phyloP scores from a whole-genome alignment of 2,888 invertebrate genomes.

The Parnassius apollo region DNA sequence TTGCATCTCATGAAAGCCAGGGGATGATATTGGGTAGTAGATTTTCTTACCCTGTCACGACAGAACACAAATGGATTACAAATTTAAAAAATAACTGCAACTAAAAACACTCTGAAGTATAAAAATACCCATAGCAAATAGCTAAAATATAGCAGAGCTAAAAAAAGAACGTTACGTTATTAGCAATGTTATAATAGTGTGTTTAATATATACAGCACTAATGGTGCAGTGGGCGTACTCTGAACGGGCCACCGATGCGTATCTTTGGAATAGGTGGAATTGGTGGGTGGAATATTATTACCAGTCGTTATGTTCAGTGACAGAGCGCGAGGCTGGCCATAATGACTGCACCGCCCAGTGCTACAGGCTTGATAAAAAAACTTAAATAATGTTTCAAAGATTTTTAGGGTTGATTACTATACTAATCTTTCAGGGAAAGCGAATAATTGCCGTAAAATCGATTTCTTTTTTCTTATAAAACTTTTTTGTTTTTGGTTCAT shows the following conservation, averaged over 20 bases:
- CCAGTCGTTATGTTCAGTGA: constrained; percentile 60
- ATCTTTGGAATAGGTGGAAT: constrained; percentile 73
- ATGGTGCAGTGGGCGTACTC: constrained; percentile 53
- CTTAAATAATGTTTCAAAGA: background rate
- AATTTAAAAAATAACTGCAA: too few species aligned
- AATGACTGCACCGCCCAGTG: constrained; percentile 61
- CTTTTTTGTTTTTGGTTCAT: too few species aligned
- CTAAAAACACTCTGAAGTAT: too few species aligned
- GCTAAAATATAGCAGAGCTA: background rate
- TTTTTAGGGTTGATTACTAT: background rate
- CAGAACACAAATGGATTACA: too few species aligned
- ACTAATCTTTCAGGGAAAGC: too few species aligned
- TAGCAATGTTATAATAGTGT: constrained; percentile 16
- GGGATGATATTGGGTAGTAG: too few species aligned
- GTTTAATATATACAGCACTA: constrained; percentile 23
- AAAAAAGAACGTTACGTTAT: background rate
- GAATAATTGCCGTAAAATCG: background rate
- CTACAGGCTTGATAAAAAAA: constrained; percentile 29
- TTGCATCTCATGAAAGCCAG: too few species aligned
- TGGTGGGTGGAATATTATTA: constrained; percentile 78
- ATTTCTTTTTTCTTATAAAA: too few species aligned
- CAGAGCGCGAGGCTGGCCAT: constrained; percentile 52
- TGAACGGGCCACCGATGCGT: constrained; percentile 67
- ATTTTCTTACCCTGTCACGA: too few species aligned
- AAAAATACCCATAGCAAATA: too few species aligned